Evolutionary conservation across 2,113 vertebrate genomes (phyloP).

Genomic region (Catagonus wagneri): DNA sequence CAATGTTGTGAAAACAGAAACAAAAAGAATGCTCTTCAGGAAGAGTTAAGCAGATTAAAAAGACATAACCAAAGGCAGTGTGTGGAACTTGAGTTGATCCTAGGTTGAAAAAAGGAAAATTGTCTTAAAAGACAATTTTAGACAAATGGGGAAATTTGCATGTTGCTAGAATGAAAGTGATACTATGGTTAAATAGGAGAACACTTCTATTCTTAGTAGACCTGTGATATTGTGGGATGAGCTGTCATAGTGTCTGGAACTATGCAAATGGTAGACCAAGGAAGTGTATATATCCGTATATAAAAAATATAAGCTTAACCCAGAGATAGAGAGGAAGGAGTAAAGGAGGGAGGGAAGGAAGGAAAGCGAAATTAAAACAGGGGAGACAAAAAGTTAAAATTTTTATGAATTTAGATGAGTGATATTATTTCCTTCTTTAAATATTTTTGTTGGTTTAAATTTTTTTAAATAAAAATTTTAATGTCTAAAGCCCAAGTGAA

Average conservation of each 20-base stretch:
- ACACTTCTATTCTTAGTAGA: neutral
- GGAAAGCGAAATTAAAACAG: no score
- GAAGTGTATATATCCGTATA: neutral
- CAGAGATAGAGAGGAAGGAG: neutral
- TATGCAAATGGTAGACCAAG: slow-evolving; percentile 6
- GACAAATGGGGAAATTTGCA: neutral
- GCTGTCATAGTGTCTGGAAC: neutral
- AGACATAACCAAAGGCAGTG: neutral
- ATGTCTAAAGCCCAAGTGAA: neutral
- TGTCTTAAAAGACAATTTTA: neutral
- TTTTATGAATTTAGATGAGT: slow-evolving; percentile 2
- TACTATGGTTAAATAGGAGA: neutral
- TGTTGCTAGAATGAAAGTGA: neutral
- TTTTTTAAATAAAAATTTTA: neutral
- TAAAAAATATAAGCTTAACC: neutral
- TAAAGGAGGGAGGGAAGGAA: neutral
- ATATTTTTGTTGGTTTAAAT: neutral
- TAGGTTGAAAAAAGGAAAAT: neutral
- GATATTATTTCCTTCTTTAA: slow-evolving; percentile 24
- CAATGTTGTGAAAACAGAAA: neutral
- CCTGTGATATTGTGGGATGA: neutral
- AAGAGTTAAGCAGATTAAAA: neutral
- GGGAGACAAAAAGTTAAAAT: neutral
- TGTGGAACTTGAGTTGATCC: neutral
- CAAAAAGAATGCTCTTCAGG: neutral